Percentiles rank a stretch among this genome's conserved stretches.
phyloP scores from a whole-genome alignment of 2,888 invertebrate species.

The Tetragonula carbonaria region DNA sequence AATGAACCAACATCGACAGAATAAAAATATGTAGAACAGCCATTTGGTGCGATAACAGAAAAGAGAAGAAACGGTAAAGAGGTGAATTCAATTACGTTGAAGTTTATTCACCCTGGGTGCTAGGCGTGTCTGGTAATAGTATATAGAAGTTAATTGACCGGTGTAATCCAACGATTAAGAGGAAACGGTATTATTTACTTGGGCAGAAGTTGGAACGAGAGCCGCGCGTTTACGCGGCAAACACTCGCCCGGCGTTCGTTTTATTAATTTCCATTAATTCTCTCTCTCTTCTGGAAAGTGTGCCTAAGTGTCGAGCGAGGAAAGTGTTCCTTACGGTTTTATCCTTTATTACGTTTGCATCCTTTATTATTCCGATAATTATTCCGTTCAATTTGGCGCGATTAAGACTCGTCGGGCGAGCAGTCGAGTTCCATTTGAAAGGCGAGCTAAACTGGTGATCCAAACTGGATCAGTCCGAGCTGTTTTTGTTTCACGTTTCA shows the following conservation, averaged over 20 bases:
- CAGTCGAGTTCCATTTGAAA: neutral
- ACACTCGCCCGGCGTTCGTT: neutral
- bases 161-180: conserved; percentile 21
- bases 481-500: neutral
- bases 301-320: neutral
- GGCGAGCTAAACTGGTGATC: neutral
- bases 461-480: neutral
- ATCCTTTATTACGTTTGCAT: neutral
- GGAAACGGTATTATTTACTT: neutral
- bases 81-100: conserved; percentile 31
- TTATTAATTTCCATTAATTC: neutral
- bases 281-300: neutral
- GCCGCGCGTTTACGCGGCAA: neutral
- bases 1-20: neutral
- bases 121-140: conserved; percentile 12
- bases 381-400: neutral
- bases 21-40: too few relatives aligned
- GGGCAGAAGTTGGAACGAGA: neutral
- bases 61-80: too few relatives aligned
- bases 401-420: conserved; percentile 4
- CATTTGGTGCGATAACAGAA: neutral
- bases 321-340: neutral
- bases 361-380: neutral
- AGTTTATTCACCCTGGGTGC: neutral
- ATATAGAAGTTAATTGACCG: conserved; percentile 40